These are phyloP conservation scores for Pyrocoelia pectoralis DNA, from an alignment of 2,888 invertebrate species.

Conservation along the genomic window DNA sequence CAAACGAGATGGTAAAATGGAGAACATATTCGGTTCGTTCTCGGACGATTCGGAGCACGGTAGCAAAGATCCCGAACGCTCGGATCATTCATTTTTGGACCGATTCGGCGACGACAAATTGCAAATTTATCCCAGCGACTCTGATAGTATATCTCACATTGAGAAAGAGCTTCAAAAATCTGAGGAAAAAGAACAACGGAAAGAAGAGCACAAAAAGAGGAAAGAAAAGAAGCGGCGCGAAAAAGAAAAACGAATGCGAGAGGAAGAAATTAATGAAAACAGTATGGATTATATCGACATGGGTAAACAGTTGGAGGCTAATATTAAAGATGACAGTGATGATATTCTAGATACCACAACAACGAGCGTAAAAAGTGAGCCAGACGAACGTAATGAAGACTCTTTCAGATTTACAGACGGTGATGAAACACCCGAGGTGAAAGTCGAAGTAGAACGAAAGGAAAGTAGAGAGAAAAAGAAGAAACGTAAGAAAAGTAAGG, in stretches of 20 bases:
- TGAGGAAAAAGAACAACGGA: slow-evolving; percentile 53
- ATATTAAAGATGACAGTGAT: slow-evolving; percentile 74
- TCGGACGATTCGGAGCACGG: slow-evolving; percentile 72
- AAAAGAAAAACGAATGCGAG: slow-evolving; percentile 62
- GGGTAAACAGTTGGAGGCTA: slow-evolving; percentile 82
- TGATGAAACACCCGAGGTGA: slow-evolving; percentile 63
- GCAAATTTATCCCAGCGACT: slow-evolving; percentile 63
- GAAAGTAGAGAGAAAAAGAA: slow-evolving; percentile 82
- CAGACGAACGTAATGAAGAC: slow-evolving; percentile 59
- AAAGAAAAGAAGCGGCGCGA: slow-evolving; percentile 72
- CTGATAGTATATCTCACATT: slow-evolving; percentile 51
- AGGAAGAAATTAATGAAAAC: slow-evolving; percentile 72
- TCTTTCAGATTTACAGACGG: slow-evolving; percentile 70
- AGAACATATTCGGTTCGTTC: slow-evolving; percentile 86
- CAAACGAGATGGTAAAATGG: slow-evolving; percentile 83
- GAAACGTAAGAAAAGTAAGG: slow-evolving; percentile 84
- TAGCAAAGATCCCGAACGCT: slow-evolving; percentile 46
- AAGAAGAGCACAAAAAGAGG: slow-evolving; percentile 66
- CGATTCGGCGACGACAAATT: slow-evolving; percentile 40
- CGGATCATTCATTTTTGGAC: slow-evolving; percentile 37
- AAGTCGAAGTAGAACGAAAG: slow-evolving; percentile 61
- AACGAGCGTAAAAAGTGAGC: slow-evolving; percentile 57
- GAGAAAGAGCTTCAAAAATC: slow-evolving; percentile 43
- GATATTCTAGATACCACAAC: slow-evolving; percentile 55
- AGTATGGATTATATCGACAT: slow-evolving; percentile 84